Evolutionary conservation across 2,797 vertebrate species (phyloP).

Genomic region (Fratercula arctica): DNA sequence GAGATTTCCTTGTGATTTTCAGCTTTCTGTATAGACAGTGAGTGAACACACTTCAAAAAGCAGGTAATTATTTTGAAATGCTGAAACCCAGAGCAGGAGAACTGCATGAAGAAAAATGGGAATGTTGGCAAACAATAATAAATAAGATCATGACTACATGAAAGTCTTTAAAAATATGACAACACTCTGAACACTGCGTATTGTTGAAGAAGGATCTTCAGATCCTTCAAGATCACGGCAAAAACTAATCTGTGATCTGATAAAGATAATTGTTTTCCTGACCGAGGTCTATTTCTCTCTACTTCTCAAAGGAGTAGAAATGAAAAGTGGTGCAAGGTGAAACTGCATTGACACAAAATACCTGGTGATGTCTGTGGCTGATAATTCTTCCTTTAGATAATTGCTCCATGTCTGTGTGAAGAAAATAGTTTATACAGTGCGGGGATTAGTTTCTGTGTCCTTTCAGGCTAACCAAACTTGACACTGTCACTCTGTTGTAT

Average conservation of each 20-base stretch:
- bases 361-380: background rate
- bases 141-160: background rate
- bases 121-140: background rate
- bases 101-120: background rate
- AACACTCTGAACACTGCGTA: background rate
- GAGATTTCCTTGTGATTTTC: background rate
- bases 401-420: background rate
- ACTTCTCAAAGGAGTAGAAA: background rate
- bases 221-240: background rate
- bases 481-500: background rate
- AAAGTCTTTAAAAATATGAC: background rate
- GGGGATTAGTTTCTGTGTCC: background rate
- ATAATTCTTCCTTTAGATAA: background rate
- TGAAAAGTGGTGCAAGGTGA: background rate
- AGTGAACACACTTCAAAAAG: background rate
- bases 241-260: background rate
- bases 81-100: background rate
- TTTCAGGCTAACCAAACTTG: background rate
- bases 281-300: background rate
- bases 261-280: background rate
- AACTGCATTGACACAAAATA: background rate
- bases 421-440: background rate
- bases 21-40: background rate
- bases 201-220: background rate
- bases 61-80: background rate